Evolutionary conservation across 2,113 vertebrate species (phyloP), one percentile per base, ranked within the genome.

Genomic region (Nannospalax galili): DNA sequence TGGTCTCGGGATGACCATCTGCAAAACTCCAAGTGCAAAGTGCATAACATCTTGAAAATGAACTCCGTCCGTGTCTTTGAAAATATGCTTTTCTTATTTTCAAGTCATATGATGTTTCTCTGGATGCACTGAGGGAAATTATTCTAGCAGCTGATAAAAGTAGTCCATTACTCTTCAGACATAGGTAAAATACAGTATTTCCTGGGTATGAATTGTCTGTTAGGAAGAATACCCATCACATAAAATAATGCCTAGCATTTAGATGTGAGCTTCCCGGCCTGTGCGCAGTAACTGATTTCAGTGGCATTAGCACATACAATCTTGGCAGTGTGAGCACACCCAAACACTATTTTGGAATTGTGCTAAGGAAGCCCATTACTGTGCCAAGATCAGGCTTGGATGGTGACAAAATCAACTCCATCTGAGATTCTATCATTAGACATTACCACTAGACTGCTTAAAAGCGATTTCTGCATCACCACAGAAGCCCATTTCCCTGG

Each of bases 301-400:
- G 45, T 20, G 24, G 15, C 32, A 48, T 60, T 77, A 40, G 48
- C 60, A 28, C 45, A 35, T 28, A 42, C 72, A 72, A 77, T 77
- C 37, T 74, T 82, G 35, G n/a, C 60, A 70, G 62, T 14, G 5
- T 32, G 1, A 30, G 6, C 28, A 40, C 1, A 7, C 12, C 35
- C 70, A 37, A 48, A n/a, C 37, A 88, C 4, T 28, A 10, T 22
- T 24, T 35, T 67, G 5, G n/a, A 16, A 35, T 65, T 16, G 7
- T 3, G 62, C 9, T 5, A 7, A 42, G 3, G 3, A 40, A 37
- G 0, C 1, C n/a, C 48, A 14, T 90, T 16, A 28, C 11, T 5
- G 48, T 1, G 9, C 6, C 48, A 52, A 52, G 48, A 52, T 52
- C 3, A 58, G n/a, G 5, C 22, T 90, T 37, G 17, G 26, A 52